Evolutionary conservation across 2,888 invertebrate genomes (phyloP).

Genomic region (Koerneria pararmatus): DNA sequence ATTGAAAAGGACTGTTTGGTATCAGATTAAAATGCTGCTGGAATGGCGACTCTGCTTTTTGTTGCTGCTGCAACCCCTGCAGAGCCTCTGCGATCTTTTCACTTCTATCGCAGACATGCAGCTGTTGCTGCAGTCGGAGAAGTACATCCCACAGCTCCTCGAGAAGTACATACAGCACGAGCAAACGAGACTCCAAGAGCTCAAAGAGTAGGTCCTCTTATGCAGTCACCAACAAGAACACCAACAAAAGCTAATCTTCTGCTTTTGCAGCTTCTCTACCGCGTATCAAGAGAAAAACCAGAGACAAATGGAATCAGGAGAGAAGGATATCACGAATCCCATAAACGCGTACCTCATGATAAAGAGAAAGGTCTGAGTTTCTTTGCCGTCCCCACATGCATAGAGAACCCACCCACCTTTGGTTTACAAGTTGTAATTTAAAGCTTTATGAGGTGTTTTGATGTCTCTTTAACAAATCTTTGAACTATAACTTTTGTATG

Average conservation of each 20-base stretch:
- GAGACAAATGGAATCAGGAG: constrained; percentile 43
- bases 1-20: not conserved
- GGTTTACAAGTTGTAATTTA: constrained; percentile 9
- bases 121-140: constrained; percentile 41
- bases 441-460: not conserved
- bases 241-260: not conserved
- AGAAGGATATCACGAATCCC: constrained; percentile 62
- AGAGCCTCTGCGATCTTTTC: too few species aligned
- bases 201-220: constrained; percentile 36
- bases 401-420: too few species aligned
- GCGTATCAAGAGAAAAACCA: constrained; percentile 50
- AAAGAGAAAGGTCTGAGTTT: constrained; percentile 62
- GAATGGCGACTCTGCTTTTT: too few species aligned
- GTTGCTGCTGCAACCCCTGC: too few species aligned
- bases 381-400: too few species aligned
- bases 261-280: constrained; percentile 40
- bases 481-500: too few species aligned
- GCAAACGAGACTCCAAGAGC: constrained; percentile 57
- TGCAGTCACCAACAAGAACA: constrained; percentile 2
- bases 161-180: constrained; percentile 61
- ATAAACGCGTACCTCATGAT: constrained; percentile 64
- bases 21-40: not conserved
- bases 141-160: constrained; percentile 60
- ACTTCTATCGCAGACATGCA: constrained; percentile 63
- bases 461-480: too few species aligned